Conservation (phyloP, 2,888 invertebrate genomes). For the Drosophila mercatorum region DNA sequence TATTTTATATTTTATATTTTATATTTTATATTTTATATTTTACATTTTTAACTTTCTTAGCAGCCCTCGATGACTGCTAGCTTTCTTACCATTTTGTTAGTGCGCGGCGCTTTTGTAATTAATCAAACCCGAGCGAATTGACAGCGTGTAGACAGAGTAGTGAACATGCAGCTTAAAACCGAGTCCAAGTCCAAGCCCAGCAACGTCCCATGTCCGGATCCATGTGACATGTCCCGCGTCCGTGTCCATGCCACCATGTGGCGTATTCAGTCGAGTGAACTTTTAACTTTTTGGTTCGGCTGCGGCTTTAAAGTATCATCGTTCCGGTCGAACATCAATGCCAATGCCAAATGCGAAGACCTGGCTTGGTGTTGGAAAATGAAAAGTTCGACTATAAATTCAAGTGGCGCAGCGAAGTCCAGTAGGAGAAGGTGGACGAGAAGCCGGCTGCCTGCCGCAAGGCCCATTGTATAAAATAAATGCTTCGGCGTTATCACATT, state of each 20-base stretch:
- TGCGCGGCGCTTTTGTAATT: constrained; percentile 71
- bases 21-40: neutral
- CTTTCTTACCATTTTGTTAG: constrained; percentile 29
- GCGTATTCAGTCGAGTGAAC: constrained; percentile 49
- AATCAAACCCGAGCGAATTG: constrained; percentile 73
- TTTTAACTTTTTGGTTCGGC: constrained; percentile 59
- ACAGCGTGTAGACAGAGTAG: constrained; percentile 73
- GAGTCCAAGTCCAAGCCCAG: constrained; percentile 31
- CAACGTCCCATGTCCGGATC: constrained; percentile 25
- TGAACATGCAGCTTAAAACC: constrained; percentile 54
- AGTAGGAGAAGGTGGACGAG: constrained; percentile 1
- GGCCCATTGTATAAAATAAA: constrained; percentile 59
- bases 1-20: neutral
- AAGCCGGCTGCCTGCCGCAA: neutral
- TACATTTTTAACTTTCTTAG: constrained; percentile 10
- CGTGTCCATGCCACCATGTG: constrained; percentile 17
- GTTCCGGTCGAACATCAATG: constrained; percentile 52
- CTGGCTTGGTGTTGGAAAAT: constrained; percentile 17
- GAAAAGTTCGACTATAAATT: constrained; percentile 54
- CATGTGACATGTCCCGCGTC: constrained; percentile 11
- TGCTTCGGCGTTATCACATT: constrained; percentile 76
- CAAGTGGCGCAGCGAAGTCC: constrained; percentile 4
- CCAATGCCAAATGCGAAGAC: constrained; percentile 42
- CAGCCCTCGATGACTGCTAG: constrained; percentile 30
- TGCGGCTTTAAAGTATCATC: constrained; percentile 41